Conservation (phyloP, 1,140 invertebrate species). For the Trichogramma pretiosum region DNA sequence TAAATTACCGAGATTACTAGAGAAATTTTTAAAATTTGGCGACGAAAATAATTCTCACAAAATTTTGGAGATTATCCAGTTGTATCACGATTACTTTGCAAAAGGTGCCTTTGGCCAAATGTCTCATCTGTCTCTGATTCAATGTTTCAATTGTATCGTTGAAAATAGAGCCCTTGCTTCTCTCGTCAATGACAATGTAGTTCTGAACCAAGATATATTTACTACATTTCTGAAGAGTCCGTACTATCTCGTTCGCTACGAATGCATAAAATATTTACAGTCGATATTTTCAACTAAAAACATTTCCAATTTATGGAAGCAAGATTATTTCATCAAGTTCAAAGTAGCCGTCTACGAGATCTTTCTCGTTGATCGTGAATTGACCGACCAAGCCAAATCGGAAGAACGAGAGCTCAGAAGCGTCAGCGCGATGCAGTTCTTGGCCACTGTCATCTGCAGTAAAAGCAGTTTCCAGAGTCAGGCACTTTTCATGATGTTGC, state of each 20-base stretch:
- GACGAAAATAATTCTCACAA: slow-evolving; percentile 3
- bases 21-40: slow-evolving; percentile 12
- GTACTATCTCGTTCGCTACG: slow-evolving; percentile 36
- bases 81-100: slow-evolving; percentile 12
- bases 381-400: slow-evolving; percentile 18
- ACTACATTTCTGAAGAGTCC: slow-evolving; percentile 32
- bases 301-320: slow-evolving; percentile 26
- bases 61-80: slow-evolving; percentile 12
- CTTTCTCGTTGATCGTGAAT: slow-evolving; percentile 17
- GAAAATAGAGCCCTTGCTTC: slow-evolving; percentile 3
- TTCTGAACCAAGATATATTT: slow-evolving; percentile 24
- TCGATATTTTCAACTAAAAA: slow-evolving; percentile 26
- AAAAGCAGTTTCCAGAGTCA: slow-evolving; percentile 36
- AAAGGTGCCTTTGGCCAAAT: slow-evolving; percentile 28
- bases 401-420: slow-evolving; percentile 39
- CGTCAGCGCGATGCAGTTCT: slow-evolving; percentile 33
- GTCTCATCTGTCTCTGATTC: slow-evolving; percentile 28
- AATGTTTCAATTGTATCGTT: slow-evolving; percentile 31
- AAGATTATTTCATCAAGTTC: slow-evolving; percentile 28
- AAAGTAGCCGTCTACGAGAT: slow-evolving; percentile 22
- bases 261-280: slow-evolving; percentile 33
- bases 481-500: slow-evolving; percentile 35
- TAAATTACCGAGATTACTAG: slow-evolving; percentile 24
- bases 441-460: slow-evolving; percentile 34
- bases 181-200: slow-evolving; percentile 2